Evolutionary conservation across 1,140 invertebrate genomes (phyloP).

Genomic region (Acromyrmex charruanus): DNA sequence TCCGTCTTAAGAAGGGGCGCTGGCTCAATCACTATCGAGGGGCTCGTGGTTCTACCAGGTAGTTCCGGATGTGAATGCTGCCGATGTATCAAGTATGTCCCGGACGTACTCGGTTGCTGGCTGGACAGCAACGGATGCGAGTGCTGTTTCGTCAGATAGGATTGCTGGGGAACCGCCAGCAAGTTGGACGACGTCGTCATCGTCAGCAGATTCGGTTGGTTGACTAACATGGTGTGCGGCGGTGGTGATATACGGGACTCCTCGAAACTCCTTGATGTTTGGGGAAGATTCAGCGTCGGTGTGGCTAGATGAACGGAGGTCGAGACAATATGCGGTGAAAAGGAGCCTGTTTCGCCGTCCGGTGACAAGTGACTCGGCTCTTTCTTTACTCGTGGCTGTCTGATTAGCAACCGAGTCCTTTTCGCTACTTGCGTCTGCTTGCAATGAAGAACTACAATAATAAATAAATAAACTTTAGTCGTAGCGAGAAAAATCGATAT

Average conservation of each 20-base stretch:
- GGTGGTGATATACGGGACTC: conserved; percentile 70
- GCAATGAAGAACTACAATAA: conserved; percentile 65
- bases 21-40: conserved; percentile 76
- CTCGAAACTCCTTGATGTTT: conserved; percentile 88
- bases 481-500: background rate
- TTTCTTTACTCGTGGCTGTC: conserved; percentile 90
- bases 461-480: conserved; percentile 34
- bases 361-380: conserved; percentile 87
- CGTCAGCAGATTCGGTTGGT: conserved; percentile 71
- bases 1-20: conserved; percentile 80
- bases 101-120: conserved; percentile 81
- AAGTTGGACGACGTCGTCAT: conserved; percentile 86
- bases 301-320: conserved; percentile 83
- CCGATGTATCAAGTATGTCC: conserved; percentile 83
- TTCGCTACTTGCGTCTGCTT: conserved; percentile 56
- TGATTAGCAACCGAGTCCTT: conserved; percentile 86
- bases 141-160: conserved; percentile 89
- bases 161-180: conserved; percentile 87
- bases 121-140: conserved; percentile 89
- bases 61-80: conserved; percentile 87
- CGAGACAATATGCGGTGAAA: conserved; percentile 81
- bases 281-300: conserved; percentile 87
- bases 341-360: conserved; percentile 81
- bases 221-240: conserved; percentile 61
- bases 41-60: conserved; percentile 80